Base-by-base conservation (phyloP, 2,113 vertebrate genomes). In the Arothron firmamentum region DNA sequence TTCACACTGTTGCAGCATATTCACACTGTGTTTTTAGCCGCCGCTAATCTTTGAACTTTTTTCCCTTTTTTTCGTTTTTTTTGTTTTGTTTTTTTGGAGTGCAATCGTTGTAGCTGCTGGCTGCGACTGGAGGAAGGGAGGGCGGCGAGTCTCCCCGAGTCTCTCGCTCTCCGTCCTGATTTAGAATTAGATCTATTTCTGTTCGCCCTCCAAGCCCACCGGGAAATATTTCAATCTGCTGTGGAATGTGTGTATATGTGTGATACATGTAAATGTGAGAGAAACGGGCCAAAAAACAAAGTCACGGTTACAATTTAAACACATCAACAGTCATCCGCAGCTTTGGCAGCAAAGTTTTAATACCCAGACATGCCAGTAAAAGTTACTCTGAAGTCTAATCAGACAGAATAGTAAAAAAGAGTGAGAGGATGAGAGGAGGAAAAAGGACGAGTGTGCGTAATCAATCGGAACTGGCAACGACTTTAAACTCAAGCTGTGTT, bases 121-220 rank as follows among this genome's bases (percentile, higher is more conserved):
- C 66, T 57, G 67, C 10, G 55, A 56, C 31, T 50, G 28, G 53
- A 38, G 55, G 34, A 55, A 42, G 66, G 50, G 66, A 57, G 65
- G 57, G 45, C 6, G 67, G 15, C 3, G 18, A 42, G 59, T 54
- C 76, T 66, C 70, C 70, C 54, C 56, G 69, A 79, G 77, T 68
- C 11, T 13, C 79, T 13, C 79, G 67, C 75, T 70, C 65, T 72
- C 47, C 67, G 79, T 88, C 88, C 88, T 88, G 83, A 88, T 90
- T 91, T 89, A 89, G 81, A 88, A 85, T 72, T 66, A 73, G 70
- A 82, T 87, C 89, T 91, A 89, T 88, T 91, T 89, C 80, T 75
- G 85, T 84, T 85, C 78, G 69, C 69, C 78, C 83, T 82, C 73
- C 60, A 80, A 67, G 55, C 70, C 84, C 74, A 23, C 67, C 38